Evolutionary conservation across 37 sponge, comb jelly and placozoan genomes (phyloP).

Genomic region (Diacarnus erythraeanus): DNA sequence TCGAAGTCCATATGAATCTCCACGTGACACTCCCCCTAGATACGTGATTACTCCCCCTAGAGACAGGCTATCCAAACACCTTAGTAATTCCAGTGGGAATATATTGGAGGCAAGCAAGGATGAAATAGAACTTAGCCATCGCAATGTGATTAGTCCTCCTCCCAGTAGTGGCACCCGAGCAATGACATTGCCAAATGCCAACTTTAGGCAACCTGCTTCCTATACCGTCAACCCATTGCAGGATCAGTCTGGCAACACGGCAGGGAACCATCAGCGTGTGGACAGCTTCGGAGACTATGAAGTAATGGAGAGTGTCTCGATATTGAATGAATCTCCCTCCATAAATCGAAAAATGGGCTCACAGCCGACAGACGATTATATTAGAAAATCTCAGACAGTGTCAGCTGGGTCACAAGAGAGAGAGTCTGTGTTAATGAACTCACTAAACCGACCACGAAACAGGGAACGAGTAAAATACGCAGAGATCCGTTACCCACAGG

Average conservation of each 20-base stretch:
- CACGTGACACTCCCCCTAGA: background rate
- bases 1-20: background rate
- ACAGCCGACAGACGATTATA: background rate
- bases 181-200: background rate
- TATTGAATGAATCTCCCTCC: background rate
- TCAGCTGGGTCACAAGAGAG: too few species aligned
- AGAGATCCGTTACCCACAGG: slow-evolving; percentile 12
- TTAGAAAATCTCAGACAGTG: background rate
- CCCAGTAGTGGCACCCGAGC: background rate
- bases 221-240: background rate
- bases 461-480: slow-evolving; percentile 30
- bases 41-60: background rate
- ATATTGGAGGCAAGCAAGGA: slow-evolving; percentile 6
- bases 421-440: too few species aligned
- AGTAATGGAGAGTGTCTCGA: slow-evolving; percentile 67
- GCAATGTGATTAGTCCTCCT: slow-evolving; percentile 23
- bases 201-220: background rate
- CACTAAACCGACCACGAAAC: background rate
- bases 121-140: background rate
- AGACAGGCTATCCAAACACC: background rate
- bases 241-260: background rate
- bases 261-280: background rate
- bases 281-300: slow-evolving; percentile 62
- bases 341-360: background rate
- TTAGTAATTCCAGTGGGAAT: slow-evolving; percentile 42